These are phyloP conservation scores for Lasius platythorax DNA, from an alignment of 2,888 invertebrate genomes.

Conservation along the genomic window DNA sequence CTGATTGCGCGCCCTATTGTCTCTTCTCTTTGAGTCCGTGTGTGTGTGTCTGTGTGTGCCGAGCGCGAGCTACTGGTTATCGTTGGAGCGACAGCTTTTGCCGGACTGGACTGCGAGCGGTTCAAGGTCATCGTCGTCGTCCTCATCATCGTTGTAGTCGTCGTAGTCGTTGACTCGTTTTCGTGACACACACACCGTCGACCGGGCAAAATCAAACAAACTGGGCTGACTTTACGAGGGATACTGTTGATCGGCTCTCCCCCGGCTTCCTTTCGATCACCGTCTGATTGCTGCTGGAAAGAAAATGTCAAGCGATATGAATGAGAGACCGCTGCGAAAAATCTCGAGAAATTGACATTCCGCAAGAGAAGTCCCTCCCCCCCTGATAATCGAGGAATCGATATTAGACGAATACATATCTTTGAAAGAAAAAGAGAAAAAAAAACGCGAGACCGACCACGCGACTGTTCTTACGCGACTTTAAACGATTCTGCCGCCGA, in stretches of 20 bases:
- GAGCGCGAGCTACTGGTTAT: conserved; percentile 57
- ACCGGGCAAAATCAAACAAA: not conserved
- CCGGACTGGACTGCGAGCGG: conserved; percentile 56
- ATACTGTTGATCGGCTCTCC: not conserved
- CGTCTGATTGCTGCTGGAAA: not conserved
- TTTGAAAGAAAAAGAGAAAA: not conserved
- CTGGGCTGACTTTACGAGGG: not conserved
- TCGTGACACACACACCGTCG: conserved; percentile 41
- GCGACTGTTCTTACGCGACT: conserved; percentile 11
- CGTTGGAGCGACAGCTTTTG: conserved; percentile 35
- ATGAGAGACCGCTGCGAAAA: conserved; percentile 29
- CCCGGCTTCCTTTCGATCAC: not conserved
- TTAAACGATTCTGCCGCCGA: conserved; percentile 16
- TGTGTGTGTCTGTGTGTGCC: conserved; percentile 71
- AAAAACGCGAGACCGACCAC: conserved; percentile 58
- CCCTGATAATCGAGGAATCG: not conserved
- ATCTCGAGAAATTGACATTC: conserved; percentile 24
- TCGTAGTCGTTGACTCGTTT: conserved; percentile 3
- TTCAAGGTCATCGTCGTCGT: conserved; percentile 57
- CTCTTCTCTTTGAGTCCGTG: conserved; percentile 61
- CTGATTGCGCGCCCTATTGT: conserved; percentile 37
- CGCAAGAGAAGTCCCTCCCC: not conserved
- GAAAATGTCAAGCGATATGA: conserved; percentile 34
- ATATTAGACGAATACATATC: conserved; percentile 19
- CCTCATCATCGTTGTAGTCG: conserved; percentile 25